Percentiles rank a stretch among this genome's conserved stretches.
phyloP scores from a whole-genome alignment of 2,888 invertebrate species.

The Pyrrhosoma nymphula region DNA sequence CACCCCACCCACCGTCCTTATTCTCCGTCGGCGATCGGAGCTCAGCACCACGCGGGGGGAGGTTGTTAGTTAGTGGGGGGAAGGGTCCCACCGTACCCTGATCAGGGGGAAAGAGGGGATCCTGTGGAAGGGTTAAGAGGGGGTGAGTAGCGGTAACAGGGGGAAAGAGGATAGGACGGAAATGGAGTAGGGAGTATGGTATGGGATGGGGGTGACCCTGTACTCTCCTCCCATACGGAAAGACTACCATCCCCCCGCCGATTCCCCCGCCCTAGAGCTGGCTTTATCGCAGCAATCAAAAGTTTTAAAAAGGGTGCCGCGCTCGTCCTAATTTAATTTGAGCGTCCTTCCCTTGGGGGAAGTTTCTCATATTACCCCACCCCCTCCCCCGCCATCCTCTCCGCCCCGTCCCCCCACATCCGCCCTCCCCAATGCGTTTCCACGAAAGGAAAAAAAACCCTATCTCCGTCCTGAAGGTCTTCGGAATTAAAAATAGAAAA shows the following conservation, averaged over 20 bases:
- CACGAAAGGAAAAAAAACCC: too few species aligned
- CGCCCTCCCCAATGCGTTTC: not conserved
- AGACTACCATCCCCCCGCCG: not conserved
- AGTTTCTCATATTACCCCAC: not conserved
- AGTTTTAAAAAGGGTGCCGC: not conserved
- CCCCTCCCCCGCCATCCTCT: not conserved
- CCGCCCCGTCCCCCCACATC: not conserved
- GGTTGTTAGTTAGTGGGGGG: too few species aligned
- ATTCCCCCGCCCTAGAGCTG: not conserved
- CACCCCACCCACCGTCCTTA: too few species aligned
- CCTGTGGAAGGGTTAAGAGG: too few species aligned
- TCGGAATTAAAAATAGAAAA: not conserved
- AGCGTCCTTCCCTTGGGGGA: not conserved
- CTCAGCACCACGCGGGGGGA: too few species aligned
- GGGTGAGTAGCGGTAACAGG: too few species aligned
- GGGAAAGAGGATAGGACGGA: not conserved
- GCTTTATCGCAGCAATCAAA: not conserved
- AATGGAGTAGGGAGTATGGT: not conserved
- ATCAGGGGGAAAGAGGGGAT: too few species aligned
- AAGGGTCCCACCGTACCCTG: too few species aligned
- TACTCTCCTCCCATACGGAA: not conserved
- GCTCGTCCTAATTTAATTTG: constrained; percentile 3
- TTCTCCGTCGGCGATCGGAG: too few species aligned
- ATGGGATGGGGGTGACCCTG: not conserved
- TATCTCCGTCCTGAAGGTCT: not conserved